A percentile compares a stretch with the other conserved stretches of the same genome.
Evolutionary conservation across 1,140 invertebrate genomes (phyloP).

Genomic region (Holotrichia oblita): DNA sequence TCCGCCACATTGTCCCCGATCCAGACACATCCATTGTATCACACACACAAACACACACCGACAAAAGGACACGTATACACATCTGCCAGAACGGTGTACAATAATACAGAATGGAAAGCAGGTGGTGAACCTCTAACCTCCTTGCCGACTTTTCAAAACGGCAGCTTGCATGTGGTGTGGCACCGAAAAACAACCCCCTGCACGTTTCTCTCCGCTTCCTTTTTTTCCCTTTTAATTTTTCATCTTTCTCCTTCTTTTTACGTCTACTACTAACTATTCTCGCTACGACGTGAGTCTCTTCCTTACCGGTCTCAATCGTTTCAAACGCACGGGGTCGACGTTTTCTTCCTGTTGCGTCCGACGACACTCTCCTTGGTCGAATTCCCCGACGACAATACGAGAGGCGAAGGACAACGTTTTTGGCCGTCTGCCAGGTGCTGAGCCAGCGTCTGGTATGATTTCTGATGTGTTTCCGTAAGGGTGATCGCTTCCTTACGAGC

Average conservation of each 20-base stretch:
- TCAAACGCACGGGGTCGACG: too few relatives aligned
- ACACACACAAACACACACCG: background rate
- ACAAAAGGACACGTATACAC: background rate
- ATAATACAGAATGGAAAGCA: background rate
- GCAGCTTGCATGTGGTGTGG: slow-evolving; percentile 12
- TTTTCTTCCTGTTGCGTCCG: background rate
- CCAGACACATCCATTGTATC: background rate
- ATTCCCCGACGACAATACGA: background rate
- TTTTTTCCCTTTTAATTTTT: background rate
- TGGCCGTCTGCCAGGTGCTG: slow-evolving; percentile 21
- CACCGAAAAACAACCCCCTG: slow-evolving; percentile 19
- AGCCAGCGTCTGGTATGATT: background rate
- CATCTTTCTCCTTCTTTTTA: background rate
- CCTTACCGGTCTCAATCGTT: too few relatives aligned
- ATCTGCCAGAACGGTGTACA: background rate
- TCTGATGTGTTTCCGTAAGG: background rate
- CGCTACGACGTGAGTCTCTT: background rate
- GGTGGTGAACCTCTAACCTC: slow-evolving; percentile 30
- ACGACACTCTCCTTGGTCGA: background rate
- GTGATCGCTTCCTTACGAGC: background rate
- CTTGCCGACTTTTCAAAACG: slow-evolving; percentile 27
- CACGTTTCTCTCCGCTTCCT: background rate
- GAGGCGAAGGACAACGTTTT: slow-evolving; percentile 10
- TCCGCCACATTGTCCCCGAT: background rate
- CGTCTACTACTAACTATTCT: background rate